Evolutionary conservation across 2,888 invertebrate genomes (phyloP).

Genomic region (Rhamphomyia laevipes): DNA sequence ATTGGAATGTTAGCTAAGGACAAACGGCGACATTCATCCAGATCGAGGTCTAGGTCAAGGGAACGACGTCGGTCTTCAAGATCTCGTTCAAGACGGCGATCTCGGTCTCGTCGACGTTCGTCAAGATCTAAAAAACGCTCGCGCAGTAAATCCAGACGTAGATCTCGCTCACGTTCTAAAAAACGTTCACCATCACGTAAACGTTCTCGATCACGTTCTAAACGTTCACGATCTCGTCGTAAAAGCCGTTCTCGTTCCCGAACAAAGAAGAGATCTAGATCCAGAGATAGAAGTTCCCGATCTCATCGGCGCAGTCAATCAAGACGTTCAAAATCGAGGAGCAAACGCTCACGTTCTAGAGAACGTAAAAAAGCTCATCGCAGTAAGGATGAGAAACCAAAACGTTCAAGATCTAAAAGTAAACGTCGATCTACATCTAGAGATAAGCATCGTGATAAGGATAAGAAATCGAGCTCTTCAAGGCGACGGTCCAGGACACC

Average conservation of each 20-base stretch:
- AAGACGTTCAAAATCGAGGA: constrained; percentile 24
- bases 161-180: constrained; percentile 49
- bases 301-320: constrained; percentile 32
- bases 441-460: constrained; percentile 27
- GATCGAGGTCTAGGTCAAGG: constrained; percentile 52
- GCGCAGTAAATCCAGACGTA: constrained; percentile 27
- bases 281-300: constrained; percentile 23
- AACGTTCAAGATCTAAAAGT: constrained; percentile 35
- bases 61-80: constrained; percentile 55
- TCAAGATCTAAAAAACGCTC: constrained; percentile 40
- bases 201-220: constrained; percentile 30
- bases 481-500: constrained; percentile 32
- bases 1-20: constrained; percentile 79
- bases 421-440: constrained; percentile 37
- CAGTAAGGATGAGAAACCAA: constrained; percentile 38
- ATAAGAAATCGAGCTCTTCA: constrained; percentile 27
- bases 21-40: constrained; percentile 49
- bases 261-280: constrained; percentile 18
- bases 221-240: constrained; percentile 43
- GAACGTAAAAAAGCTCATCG: constrained; percentile 48
- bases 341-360: constrained; percentile 41
- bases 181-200: constrained; percentile 44
- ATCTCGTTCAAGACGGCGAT: constrained; percentile 43
- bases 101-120: constrained; percentile 52
- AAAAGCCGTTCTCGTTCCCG: constrained; percentile 33